Evolutionary conservation across 2,888 invertebrate species (phyloP), one percentile per base, ranked within the genome.

Genomic region (Cheilosia urbana): DNA sequence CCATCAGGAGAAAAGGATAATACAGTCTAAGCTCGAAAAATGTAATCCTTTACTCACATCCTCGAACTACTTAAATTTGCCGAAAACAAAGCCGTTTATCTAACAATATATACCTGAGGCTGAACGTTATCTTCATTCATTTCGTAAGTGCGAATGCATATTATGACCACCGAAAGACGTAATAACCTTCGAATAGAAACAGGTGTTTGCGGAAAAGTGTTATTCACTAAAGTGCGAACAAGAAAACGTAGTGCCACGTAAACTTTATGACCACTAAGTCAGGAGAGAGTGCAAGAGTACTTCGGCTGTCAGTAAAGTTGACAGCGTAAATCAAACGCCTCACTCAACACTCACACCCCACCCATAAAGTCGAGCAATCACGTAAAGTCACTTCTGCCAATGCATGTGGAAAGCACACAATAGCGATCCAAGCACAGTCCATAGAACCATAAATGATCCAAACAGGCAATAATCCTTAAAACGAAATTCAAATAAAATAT

Each of bases 401-500:
- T 53, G 53, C 51, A 30, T 58, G 51, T 45, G n/a, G 11, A 7
- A 69, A 15, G 45, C 30, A 58, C 5, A 42, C 24, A 42, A 40
- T 17, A 15, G 51, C 66, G 42, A 24, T 24, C 30, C 58, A 51
- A 68, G 40, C 40, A 47, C 57, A 47, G 34, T 37, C 42, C 58
- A 76, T 42, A 51, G 55, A 53, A 24, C 42, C 58, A 76, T 42
- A 51, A 47, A 53, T 51, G 49, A 76, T 69, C 53, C 62, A 69
- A 77, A 69, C 77, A 77, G 62, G 77, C 37, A 62, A 69, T 69
- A 77, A 77, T 77, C 77, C 77, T 77, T 77, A 77, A 77, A 77
- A 69, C 53, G 47, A 69, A 60, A 62, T 55, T 45, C 53, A 60
- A 68, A 60, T 19, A 55, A 77, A 77, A 69, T 77, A 77, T 69